Evolutionary conservation across 1,140 invertebrate species (phyloP).

Genomic region (Propsilocerus akamusi): DNA sequence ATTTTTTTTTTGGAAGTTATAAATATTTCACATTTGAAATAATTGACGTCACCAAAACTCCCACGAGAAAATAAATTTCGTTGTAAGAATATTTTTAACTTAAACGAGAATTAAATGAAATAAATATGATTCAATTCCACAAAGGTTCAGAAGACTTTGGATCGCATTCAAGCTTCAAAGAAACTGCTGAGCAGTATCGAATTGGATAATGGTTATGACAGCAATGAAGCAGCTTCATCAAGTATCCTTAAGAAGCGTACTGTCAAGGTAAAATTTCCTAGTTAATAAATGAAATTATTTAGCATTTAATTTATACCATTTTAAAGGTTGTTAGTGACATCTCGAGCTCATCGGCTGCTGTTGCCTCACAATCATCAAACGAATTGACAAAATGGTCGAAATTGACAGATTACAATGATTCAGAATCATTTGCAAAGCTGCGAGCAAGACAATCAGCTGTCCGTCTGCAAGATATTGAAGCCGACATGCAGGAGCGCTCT

Average conservation of each 20-base stretch:
- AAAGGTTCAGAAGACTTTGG: neutral
- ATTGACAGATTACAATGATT: neutral
- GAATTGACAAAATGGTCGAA: neutral
- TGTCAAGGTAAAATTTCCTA: neutral
- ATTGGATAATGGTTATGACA: neutral
- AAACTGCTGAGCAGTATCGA: neutral
- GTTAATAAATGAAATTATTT: neutral
- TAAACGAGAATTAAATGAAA: too few relatives aligned
- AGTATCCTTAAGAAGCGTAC: neutral
- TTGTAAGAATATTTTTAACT: too few relatives aligned
- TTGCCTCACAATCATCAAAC: neutral
- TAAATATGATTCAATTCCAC: too few relatives aligned
- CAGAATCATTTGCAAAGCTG: constrained; percentile 3
- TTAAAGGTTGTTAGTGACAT: neutral
- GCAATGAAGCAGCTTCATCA: neutral
- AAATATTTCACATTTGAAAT: too few relatives aligned
- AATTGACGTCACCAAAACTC: too few relatives aligned
- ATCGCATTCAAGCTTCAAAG: neutral
- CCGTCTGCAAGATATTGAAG: constrained; percentile 9
- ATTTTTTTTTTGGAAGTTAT: too few relatives aligned
- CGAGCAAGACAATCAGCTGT: constrained; percentile 8
- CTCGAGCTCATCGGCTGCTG: neutral
- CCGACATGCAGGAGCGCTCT: constrained; percentile 8
- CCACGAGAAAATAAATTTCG: too few relatives aligned
- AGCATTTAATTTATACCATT: neutral